phyloP scores from a whole-genome alignment of 30 jellyfish, hydroid and myxozoan genomes.

The Turritopsis dohrnii region DNA sequence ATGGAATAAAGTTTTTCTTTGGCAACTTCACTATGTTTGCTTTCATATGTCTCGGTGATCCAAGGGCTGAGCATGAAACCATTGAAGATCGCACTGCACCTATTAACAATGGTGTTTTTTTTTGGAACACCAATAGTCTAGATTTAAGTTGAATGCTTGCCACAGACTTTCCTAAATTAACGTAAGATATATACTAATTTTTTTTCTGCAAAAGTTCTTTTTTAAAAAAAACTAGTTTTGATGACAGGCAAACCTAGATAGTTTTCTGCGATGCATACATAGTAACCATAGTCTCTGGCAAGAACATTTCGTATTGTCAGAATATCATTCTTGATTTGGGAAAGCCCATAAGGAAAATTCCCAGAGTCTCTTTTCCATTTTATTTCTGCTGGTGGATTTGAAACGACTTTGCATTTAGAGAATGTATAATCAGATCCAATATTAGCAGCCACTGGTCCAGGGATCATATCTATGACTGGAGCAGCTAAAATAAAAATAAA shows the following conservation, averaged over 20 bases:
- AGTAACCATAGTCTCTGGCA: conserved; percentile 11
- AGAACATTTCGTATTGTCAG: background rate
- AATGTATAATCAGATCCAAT: conserved; percentile 8
- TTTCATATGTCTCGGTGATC: background rate
- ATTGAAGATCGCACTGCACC: background rate
- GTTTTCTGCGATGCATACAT: conserved; percentile 15
- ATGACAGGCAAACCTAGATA: background rate
- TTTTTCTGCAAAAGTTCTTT: too few relatives aligned
- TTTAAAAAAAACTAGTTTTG: too few relatives aligned
- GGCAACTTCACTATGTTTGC: background rate
- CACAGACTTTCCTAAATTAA: background rate
- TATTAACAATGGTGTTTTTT: background rate
- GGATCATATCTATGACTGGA: background rate
- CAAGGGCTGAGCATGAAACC: background rate
- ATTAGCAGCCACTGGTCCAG: background rate
- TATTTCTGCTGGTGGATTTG: conserved; percentile 19
- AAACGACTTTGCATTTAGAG: conserved; percentile 13
- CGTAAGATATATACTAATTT: too few relatives aligned
- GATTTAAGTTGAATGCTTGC: background rate
- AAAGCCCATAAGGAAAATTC: background rate
- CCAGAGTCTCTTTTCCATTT: conserved; percentile 22
- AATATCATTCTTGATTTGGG: background rate
- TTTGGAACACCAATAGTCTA: background rate
- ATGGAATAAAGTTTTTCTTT: background rate
- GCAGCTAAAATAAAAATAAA: background rate